Conservation (phyloP, 2,888 invertebrate genomes). For the Omphaloscelis lunosa region DNA sequence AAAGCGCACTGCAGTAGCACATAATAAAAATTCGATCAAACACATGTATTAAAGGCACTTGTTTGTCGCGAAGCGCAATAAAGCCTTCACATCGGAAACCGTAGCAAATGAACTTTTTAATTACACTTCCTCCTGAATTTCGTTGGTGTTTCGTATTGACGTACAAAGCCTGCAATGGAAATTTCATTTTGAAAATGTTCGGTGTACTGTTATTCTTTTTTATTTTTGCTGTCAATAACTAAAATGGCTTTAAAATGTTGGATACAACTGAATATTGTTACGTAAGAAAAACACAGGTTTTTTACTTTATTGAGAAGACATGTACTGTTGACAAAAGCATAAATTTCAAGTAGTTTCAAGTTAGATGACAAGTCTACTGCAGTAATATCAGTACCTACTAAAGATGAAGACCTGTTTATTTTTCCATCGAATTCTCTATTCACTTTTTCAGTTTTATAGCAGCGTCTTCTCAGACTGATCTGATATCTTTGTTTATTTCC, state of each 20-base stretch:
- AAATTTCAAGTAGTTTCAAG: neutral
- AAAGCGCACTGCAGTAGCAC: slow-evolving; percentile 48
- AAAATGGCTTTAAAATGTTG: neutral
- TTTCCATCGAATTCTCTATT: neutral
- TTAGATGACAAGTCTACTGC: neutral
- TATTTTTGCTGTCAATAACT: neutral
- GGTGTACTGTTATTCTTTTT: slow-evolving; percentile 8
- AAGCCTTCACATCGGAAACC: slow-evolving; percentile 62
- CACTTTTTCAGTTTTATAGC: neutral
- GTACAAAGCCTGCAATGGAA: slow-evolving; percentile 48
- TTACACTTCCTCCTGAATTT: slow-evolving; percentile 73
- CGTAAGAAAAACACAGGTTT: neutral
- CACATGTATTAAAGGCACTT: slow-evolving; percentile 59
- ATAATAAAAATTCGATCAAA: slow-evolving; percentile 48
- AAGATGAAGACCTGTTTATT: neutral
- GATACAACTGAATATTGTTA: neutral
- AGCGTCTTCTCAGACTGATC: neutral
- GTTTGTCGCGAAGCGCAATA: slow-evolving; percentile 69
- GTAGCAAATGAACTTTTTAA: slow-evolving; percentile 79
- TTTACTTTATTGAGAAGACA: neutral
- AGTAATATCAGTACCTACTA: neutral
- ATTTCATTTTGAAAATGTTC: slow-evolving; percentile 39
- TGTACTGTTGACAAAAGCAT: neutral
- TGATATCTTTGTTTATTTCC: slow-evolving; percentile 1
- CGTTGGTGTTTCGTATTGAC: slow-evolving; percentile 53